Percentiles rank a stretch among this genome's conserved stretches.
phyloP scores from a whole-genome alignment of 2,113 vertebrate genomes.

The Corythaixoides concolor region DNA sequence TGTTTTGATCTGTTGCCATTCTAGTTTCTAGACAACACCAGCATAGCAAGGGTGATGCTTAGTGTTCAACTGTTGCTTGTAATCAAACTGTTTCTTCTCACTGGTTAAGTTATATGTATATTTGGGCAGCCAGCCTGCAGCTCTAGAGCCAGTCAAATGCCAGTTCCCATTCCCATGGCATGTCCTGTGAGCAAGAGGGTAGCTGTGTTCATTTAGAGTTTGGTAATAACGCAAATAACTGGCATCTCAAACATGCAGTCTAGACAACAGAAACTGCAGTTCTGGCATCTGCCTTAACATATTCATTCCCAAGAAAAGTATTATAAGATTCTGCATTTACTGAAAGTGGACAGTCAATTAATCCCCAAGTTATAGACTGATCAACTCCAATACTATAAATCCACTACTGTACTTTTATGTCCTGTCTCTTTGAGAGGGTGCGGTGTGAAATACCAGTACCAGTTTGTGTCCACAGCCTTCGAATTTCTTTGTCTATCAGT shows the following conservation, averaged over 20 bases:
- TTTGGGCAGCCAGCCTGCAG: not conserved
- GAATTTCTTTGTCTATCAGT: not conserved
- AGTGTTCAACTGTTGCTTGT: not conserved
- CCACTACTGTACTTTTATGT: not conserved
- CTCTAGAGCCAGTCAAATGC: not conserved
- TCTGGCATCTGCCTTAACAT: not conserved
- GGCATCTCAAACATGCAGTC: not conserved
- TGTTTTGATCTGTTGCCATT: constrained; percentile 28
- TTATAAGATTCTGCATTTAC: not conserved
- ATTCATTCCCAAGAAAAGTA: not conserved
- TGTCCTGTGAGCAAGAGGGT: not conserved
- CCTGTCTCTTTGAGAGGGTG: not conserved
- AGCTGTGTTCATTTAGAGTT: not conserved
- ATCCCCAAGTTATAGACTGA: not conserved
- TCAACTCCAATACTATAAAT: not conserved
- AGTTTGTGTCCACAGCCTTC: not conserved
- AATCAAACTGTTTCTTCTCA: not conserved
- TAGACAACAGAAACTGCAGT: not conserved
- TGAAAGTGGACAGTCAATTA: not conserved
- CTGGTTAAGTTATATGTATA: not conserved
- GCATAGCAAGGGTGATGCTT: not conserved
- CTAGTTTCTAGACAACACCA: not conserved
- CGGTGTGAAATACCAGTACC: not conserved
- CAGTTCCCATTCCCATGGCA: not conserved
- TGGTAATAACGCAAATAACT: not conserved